Evolutionary conservation across 2,888 invertebrate genomes (phyloP).

Genomic region (Lapara coniferarum): DNA sequence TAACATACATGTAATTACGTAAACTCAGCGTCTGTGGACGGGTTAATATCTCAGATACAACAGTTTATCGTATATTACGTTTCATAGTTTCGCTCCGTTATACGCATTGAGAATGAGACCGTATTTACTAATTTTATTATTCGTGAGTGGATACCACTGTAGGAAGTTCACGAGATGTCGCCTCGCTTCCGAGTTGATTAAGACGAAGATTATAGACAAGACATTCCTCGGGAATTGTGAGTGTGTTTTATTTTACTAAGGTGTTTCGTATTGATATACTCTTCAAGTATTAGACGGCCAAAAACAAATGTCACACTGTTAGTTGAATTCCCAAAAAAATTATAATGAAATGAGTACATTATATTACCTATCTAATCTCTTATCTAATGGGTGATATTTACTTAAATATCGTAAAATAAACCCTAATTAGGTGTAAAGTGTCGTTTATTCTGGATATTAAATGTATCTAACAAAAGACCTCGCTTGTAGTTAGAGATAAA

Average conservation of each 20-base stretch:
- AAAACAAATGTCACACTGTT: too few species aligned
- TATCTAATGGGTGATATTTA: too few species aligned
- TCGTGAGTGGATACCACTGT: constrained; percentile 37
- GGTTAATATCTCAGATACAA: background rate
- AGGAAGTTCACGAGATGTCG: constrained; percentile 58
- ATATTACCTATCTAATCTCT: too few species aligned
- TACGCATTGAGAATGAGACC: background rate
- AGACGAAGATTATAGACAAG: constrained; percentile 48
- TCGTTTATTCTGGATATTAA: too few species aligned
- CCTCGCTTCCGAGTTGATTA: constrained; percentile 49
- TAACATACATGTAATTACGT: background rate
- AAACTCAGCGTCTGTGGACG: background rate
- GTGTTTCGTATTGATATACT: too few species aligned
- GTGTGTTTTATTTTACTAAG: constrained; percentile 36
- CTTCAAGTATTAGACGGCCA: too few species aligned
- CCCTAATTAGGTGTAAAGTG: too few species aligned
- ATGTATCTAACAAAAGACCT: too few species aligned
- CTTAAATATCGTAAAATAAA: too few species aligned
- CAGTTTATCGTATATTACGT: background rate
- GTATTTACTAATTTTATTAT: constrained; percentile 18
- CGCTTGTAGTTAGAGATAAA: too few species aligned
- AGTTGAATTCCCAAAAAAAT: too few species aligned
- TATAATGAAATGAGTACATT: too few species aligned
- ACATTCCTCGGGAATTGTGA: constrained; percentile 64
- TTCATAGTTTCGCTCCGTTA: background rate